Evolutionary conservation across 2,888 invertebrate species (phyloP).

Genomic region (Cyaniris semiargus): DNA sequence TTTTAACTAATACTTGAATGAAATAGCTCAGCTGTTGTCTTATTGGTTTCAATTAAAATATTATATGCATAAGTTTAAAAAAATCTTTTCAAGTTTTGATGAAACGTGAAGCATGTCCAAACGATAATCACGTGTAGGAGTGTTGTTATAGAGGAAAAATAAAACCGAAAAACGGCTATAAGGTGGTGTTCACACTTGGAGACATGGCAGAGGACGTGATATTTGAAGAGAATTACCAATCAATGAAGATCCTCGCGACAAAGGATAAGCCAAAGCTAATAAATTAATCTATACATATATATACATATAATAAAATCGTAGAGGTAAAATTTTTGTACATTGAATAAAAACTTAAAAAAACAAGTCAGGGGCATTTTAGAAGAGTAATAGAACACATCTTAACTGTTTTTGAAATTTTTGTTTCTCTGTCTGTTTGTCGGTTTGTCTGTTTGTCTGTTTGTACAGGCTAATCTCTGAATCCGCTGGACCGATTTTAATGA

Average conservation of each 20-base stretch:
- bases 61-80: constrained; percentile 28
- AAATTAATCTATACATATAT: no score
- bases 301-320: no score
- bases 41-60: constrained; percentile 18
- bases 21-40: not conserved
- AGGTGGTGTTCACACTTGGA: constrained; percentile 15
- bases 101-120: constrained; percentile 44
- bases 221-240: not conserved
- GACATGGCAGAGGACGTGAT: not conserved
- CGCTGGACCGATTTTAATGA: no score
- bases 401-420: no score
- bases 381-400: no score
- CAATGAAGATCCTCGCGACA: not conserved
- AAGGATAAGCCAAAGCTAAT: no score
- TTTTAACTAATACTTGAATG: not conserved
- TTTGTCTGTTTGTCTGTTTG: no score
- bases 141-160: constrained; percentile 40
- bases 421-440: no score
- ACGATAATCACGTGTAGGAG: constrained; percentile 42
- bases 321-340: no score
- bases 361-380: no score
- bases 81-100: constrained; percentile 41
- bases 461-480: no score
- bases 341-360: no score
- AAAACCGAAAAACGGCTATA: constrained; percentile 42